Base-by-base conservation (phyloP, 1,140 invertebrate species). In the Cydia splendana region DNA sequence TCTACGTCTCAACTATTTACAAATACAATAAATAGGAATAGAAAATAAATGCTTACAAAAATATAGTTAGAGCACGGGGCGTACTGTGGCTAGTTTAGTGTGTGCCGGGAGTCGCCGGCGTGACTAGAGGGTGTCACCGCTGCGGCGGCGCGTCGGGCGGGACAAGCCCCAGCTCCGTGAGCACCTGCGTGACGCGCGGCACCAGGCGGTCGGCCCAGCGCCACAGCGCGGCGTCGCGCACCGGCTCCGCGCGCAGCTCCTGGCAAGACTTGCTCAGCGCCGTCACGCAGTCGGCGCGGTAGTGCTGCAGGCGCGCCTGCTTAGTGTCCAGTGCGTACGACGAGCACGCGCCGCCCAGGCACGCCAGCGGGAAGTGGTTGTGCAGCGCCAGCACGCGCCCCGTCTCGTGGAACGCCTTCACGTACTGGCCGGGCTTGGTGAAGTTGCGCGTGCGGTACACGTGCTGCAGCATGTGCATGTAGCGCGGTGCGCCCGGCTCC, bases 391-490 rank as follows among this genome's bases (percentile, higher is more conserved):
- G 94, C 18, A 98, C 97, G 78, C 97, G 95, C 82, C 98, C 96
- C 4, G 97, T 97, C 91, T 98, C 97, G 89, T 98, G 98, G 94
- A 99, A 98, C 92, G 97, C 98, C 91, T 99, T 99, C 45, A 98
- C 96, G 91, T 98, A 98, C 89, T 98, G 97, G 80, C 98, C 97
- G 0, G 97, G 98, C 91, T 98, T 98, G 1, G 98, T 98, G 91
- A 98, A 98, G 92, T 98, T 98, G 85, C 96, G 96, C 67, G 97
- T 96, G 7, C 98, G 95, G 86, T 98, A 98, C 4, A 98, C 97
- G 91, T 98, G 98, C 91, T 98, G 97, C 82, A 98, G 87, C 97
- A 98, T 98, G 90, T 99, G 98, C 95, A 98, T 96, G 88, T 98
- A 98, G 78, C 95, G 96, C 24, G 97, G 98, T 79, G 97, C 96